Percentiles rank a stretch among this genome's conserved stretches.
These are phyloP conservation scores for Pinna nobilis DNA, from an alignment of 1,140 invertebrate species.

Conservation along the genomic window DNA sequence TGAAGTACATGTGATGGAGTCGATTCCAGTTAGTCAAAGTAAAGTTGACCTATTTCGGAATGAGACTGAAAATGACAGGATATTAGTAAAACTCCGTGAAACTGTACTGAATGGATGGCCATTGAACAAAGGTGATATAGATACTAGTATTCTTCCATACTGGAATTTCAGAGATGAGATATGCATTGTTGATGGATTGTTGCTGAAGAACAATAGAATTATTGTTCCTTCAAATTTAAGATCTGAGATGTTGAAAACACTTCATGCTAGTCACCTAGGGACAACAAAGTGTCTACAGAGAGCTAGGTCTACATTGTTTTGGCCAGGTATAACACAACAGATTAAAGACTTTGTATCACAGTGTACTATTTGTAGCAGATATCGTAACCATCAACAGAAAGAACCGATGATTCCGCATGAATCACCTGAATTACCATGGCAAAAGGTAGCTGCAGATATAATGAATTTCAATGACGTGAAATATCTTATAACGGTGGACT, in stretches of 20 bases:
- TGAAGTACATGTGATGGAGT: constrained; percentile 11
- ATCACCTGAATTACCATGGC: constrained; percentile 12
- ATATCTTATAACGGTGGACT: constrained; percentile 45
- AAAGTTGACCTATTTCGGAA: not conserved
- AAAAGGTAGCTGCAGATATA: constrained; percentile 21
- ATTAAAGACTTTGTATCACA: constrained; percentile 32
- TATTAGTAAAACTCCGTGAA: not conserved
- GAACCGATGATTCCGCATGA: constrained; percentile 20
- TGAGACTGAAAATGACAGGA: not conserved
- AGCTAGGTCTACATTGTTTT: not conserved
- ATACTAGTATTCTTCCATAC: not conserved
- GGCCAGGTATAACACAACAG: not conserved
- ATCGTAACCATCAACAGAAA: constrained; percentile 8
- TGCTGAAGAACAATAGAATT: constrained; percentile 7
- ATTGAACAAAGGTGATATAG: not conserved
- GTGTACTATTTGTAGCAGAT: not conserved
- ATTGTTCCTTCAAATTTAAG: not conserved
- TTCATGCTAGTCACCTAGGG: not conserved
- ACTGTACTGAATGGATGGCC: constrained; percentile 6
- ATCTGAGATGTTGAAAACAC: not conserved
- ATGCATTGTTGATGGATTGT: not conserved
- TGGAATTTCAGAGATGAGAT: constrained; percentile 9
- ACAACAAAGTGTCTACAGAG: not conserved
- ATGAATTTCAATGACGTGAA: constrained; percentile 8
- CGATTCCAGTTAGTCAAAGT: constrained; percentile 1